Evolutionary conservation across 2,113 vertebrate species (phyloP).

Genomic region (Mormoops blainvillei): DNA sequence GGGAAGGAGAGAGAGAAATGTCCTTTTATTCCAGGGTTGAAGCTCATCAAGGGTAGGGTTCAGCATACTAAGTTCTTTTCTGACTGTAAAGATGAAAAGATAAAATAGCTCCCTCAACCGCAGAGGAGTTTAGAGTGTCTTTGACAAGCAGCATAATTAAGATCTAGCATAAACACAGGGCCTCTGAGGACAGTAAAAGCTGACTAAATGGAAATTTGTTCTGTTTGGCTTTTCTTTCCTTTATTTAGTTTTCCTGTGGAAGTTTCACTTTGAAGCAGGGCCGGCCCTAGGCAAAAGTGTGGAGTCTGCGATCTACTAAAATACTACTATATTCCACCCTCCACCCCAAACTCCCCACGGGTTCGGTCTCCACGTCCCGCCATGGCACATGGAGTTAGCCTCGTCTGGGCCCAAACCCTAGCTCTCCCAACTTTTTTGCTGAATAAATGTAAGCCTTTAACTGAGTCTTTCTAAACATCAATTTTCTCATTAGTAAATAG

Average conservation of each 20-base stretch:
- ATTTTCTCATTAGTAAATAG: not conserved
- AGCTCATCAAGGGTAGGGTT: slow-evolving; percentile 36
- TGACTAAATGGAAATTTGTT: slow-evolving; percentile 64
- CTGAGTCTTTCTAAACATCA: not conserved
- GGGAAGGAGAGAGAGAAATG: not conserved
- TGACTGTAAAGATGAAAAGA: slow-evolving; percentile 54
- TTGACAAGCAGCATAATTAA: slow-evolving; percentile 37
- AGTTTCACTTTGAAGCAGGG: slow-evolving; percentile 63
- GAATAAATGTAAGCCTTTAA: not conserved
- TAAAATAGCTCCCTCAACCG: slow-evolving; percentile 50
- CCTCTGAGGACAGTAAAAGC: slow-evolving; percentile 60
- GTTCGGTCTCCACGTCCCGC: fast-evolving
- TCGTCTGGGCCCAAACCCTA: not conserved
- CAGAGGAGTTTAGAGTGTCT: not conserved
- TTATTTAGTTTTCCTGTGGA: slow-evolving; percentile 52
- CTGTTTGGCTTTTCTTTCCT: slow-evolving; percentile 53
- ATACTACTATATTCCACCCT: fast-evolving
- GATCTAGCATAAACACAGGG: slow-evolving; percentile 64
- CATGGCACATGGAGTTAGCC: not conserved
- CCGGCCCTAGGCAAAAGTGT: slow-evolving; percentile 3
- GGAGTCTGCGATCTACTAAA: not conserved
- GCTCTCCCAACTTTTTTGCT: not conserved
- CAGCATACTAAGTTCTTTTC: slow-evolving; percentile 45
- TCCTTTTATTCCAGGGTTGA: slow-evolving; percentile 36
- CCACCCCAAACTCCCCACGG: fast-evolving